A percentile compares a stretch with the other conserved stretches of the same genome.
phyloP scores from a whole-genome alignment of 2,888 invertebrate species.

The Mystacides longicornis region DNA sequence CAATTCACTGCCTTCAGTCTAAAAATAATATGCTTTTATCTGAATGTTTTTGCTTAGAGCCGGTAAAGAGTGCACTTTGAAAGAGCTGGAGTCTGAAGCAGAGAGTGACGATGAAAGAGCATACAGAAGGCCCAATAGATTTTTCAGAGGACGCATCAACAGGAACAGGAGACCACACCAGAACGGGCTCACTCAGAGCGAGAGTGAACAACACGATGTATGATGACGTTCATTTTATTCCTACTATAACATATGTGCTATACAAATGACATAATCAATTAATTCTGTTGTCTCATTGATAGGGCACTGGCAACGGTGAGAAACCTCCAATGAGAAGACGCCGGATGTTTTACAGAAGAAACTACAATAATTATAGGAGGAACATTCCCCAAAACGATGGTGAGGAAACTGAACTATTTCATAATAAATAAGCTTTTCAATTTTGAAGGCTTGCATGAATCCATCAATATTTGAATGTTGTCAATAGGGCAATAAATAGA shows the following conservation, averaged over 20 bases:
- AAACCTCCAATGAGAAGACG: not conserved
- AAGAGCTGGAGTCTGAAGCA: constrained; percentile 62
- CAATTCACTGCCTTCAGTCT: no score
- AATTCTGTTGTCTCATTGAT: no score
- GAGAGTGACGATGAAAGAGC: constrained; percentile 39
- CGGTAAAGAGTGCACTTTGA: constrained; percentile 55
- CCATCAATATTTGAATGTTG: no score
- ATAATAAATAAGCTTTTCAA: not conserved
- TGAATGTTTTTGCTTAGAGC: constrained; percentile 35
- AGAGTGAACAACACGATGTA: constrained; percentile 30
- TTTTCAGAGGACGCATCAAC: constrained; percentile 5
- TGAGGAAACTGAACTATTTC: not conserved
- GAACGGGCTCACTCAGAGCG: constrained; percentile 20
- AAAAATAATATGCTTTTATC: not conserved
- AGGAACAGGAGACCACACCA: constrained; percentile 4
- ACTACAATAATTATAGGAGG: not conserved
- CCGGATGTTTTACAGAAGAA: not conserved
- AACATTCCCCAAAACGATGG: constrained; percentile 4
- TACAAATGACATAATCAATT: no score
- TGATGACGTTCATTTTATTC: no score
- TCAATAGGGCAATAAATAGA: no score
- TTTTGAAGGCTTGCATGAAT: no score
- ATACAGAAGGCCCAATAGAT: constrained; percentile 14
- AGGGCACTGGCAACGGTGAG: constrained; percentile 15
- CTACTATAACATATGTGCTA: no score